Conservation (phyloP, 2,888 invertebrate species). For the Nycteola revayana region DNA sequence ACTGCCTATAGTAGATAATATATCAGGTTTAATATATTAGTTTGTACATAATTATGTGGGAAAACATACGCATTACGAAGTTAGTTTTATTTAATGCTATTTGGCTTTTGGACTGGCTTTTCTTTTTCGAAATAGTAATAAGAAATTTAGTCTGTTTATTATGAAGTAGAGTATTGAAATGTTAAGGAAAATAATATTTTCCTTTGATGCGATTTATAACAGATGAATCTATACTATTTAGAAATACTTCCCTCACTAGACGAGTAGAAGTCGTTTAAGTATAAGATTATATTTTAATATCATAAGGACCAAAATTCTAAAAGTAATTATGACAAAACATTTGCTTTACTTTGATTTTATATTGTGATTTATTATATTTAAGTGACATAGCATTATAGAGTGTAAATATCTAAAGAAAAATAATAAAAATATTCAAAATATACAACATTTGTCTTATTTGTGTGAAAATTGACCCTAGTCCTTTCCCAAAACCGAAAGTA, state of each 20-base stretch:
- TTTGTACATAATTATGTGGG: conserved; percentile 75
- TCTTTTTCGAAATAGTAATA: conserved; percentile 67
- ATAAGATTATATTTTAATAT: conserved; percentile 28
- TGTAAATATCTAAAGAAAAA: conserved; percentile 62
- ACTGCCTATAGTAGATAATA: conserved; percentile 28
- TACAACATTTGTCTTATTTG: not conserved
- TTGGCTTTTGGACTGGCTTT: conserved; percentile 76
- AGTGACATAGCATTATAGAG: conserved; percentile 62
- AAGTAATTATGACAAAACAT: conserved; percentile 41
- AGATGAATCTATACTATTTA: conserved; percentile 20
- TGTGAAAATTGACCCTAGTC: too few species aligned
- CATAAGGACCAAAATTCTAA: conserved; percentile 55
- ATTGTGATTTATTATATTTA: conserved; percentile 68
- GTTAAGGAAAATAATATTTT: conserved; percentile 41
- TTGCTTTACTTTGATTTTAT: conserved; percentile 59
- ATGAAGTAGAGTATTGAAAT: conserved; percentile 47
- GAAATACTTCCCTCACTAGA: conserved; percentile 19
- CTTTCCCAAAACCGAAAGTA: too few species aligned
- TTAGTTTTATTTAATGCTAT: conserved; percentile 72
- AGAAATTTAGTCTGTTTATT: conserved; percentile 55
- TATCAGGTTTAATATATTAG: conserved; percentile 47
- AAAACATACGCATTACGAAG: conserved; percentile 80
- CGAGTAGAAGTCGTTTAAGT: conserved; percentile 26
- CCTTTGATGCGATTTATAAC: conserved; percentile 38
- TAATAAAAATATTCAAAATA: conserved; percentile 66